A percentile compares a stretch with the other conserved stretches of the same genome.
phyloP scores from a whole-genome alignment of 2,797 vertebrate genomes.

The Austrolebias charrua region DNA sequence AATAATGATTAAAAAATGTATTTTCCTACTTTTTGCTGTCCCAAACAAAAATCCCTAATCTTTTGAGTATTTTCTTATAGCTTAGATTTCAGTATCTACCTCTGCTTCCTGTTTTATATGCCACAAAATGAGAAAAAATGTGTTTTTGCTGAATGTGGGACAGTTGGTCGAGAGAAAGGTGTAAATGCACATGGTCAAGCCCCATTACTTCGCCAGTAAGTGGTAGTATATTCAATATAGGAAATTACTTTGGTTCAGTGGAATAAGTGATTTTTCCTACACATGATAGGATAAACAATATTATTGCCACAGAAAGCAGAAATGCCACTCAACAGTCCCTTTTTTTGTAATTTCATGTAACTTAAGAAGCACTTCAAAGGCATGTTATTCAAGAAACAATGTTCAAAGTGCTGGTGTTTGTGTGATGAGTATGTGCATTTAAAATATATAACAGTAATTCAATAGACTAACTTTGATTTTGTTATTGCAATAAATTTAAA shows the following conservation, averaged over 20 bases:
- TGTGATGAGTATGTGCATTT: constrained; percentile 1
- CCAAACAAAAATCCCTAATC: constrained; percentile 46
- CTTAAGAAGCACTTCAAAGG: no score
- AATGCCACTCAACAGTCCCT: constrained; percentile 23
- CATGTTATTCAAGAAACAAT: no score
- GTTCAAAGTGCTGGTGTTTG: not conserved
- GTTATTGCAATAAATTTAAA: no score
- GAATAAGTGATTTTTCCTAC: constrained; percentile 46
- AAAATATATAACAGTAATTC: no score
- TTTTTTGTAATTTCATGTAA: constrained; percentile 22
- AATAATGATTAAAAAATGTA: constrained; percentile 14
- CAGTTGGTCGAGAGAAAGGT: constrained; percentile 53
- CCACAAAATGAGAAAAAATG: constrained; percentile 19
- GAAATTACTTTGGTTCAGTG: constrained; percentile 63
- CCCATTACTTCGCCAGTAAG: constrained; percentile 69
- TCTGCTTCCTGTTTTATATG: constrained; percentile 33
- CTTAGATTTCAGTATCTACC: not conserved
- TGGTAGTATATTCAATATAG: constrained; percentile 60
- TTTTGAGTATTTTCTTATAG: constrained; percentile 22
- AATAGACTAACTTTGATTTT: no score
- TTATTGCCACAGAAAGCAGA: constrained; percentile 32
- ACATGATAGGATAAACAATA: constrained; percentile 46
- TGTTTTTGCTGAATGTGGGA: constrained; percentile 35
- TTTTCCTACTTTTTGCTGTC: constrained; percentile 36
- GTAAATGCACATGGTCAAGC: constrained; percentile 71